These are phyloP conservation scores for Dryococelus australis DNA, from an alignment of 2,888 invertebrate genomes.

Conservation along the genomic window DNA sequence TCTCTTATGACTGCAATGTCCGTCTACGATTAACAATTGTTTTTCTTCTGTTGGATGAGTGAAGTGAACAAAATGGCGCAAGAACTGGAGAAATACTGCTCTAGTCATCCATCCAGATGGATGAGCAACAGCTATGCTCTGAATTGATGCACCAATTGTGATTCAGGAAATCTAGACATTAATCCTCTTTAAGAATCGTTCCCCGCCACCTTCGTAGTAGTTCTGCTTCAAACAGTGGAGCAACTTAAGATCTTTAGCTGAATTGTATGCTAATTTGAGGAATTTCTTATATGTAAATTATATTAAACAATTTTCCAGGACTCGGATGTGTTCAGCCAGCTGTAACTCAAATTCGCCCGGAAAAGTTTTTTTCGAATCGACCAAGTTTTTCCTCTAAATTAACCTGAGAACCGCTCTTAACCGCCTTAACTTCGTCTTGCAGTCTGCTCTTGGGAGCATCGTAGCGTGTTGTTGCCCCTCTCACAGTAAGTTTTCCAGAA, in stretches of 20 bases:
- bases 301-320: slow-evolving; percentile 35
- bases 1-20: too few relatives aligned
- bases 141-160: not conserved
- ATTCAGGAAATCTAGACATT: slow-evolving; percentile 32
- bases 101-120: too few relatives aligned
- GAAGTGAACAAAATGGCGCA: too few relatives aligned
- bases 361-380: slow-evolving; percentile 6
- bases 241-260: slow-evolving; percentile 40
- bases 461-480: not conserved
- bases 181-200: slow-evolving; percentile 40
- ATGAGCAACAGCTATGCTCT: too few relatives aligned
- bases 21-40: too few relatives aligned
- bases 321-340: slow-evolving; percentile 30
- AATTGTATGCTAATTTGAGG: slow-evolving; percentile 43
- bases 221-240: too few relatives aligned
- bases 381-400: slow-evolving; percentile 17
- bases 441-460: slow-evolving; percentile 24
- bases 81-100: too few relatives aligned
- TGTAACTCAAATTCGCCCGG: not conserved
- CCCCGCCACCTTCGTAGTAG: not conserved
- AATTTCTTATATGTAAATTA: slow-evolving; percentile 39
- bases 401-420: not conserved
- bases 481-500: slow-evolving; percentile 11
- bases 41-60: too few relatives aligned
- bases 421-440: not conserved